A percentile compares a stretch with the other conserved stretches of the same genome.
Conservation (phyloP, 2,797 vertebrate species). For the Delichon dasypus region DNA sequence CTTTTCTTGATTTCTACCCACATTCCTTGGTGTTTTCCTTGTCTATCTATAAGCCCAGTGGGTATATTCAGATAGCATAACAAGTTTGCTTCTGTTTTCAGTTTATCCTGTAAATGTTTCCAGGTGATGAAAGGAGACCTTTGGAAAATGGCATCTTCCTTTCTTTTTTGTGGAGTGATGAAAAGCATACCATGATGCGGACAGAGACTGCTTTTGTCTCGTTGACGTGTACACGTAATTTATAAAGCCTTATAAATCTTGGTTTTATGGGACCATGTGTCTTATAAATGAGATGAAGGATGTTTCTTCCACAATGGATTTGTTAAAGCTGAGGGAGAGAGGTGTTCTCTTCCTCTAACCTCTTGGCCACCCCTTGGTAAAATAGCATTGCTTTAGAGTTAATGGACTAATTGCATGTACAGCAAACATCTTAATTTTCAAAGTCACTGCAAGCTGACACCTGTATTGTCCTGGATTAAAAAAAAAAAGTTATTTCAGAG, state of each 20-base stretch:
- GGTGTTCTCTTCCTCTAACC: neutral
- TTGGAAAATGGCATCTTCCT: neutral
- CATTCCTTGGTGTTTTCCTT: neutral
- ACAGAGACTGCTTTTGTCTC: conserved; percentile 37
- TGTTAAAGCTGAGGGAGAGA: neutral
- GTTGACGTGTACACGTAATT: neutral
- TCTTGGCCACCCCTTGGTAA: neutral
- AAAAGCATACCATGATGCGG: neutral
- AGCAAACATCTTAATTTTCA: conserved; percentile 36
- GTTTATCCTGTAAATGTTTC: neutral
- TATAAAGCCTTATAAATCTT: conserved; percentile 50
- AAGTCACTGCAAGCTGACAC: neutral
- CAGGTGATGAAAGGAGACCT: conserved; percentile 5
- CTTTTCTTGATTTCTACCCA: neutral
- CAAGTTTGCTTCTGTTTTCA: neutral
- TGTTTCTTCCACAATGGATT: neutral
- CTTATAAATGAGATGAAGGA: conserved; percentile 13
- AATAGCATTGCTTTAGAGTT: neutral
- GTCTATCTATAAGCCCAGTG: neutral
- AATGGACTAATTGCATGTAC: neutral
- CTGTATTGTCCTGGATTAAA: neutral
- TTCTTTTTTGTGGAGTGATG: conserved; percentile 5
- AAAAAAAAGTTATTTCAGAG: neutral
- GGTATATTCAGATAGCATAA: neutral
- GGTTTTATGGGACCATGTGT: conserved; percentile 11